Conservation (phyloP, 2,797 vertebrate species). For the Lutjanus campechanus region DNA sequence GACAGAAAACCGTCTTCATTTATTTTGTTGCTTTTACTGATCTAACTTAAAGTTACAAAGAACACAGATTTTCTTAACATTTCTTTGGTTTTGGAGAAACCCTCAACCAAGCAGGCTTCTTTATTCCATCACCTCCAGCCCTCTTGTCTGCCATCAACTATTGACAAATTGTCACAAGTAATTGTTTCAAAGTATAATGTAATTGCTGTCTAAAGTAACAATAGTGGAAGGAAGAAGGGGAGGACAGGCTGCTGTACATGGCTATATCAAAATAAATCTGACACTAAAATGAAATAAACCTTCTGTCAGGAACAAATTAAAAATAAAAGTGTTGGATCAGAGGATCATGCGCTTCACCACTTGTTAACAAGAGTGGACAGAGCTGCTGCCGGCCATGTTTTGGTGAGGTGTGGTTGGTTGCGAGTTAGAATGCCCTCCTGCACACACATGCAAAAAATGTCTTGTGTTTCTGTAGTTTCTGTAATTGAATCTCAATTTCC, state of each 20-base stretch:
- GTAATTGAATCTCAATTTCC: background rate
- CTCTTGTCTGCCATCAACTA: background rate
- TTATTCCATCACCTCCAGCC: background rate
- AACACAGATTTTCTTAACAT: background rate
- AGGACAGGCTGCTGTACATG: too few species aligned
- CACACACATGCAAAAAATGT: background rate
- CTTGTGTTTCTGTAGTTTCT: background rate
- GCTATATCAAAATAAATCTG: background rate
- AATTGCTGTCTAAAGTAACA: background rate
- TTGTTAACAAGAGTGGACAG: background rate
- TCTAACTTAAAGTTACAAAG: background rate
- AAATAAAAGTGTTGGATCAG: background rate
- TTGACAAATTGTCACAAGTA: background rate
- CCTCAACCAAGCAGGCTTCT: background rate
- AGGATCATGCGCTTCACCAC: background rate
- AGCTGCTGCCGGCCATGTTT: background rate
- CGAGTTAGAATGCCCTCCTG: background rate
- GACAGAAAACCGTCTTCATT: background rate
- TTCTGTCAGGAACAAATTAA: background rate
- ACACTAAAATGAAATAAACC: background rate
- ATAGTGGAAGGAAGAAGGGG: background rate
- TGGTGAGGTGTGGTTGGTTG: background rate
- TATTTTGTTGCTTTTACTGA: background rate
- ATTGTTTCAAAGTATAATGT: background rate
- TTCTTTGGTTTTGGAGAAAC: background rate